Evolutionary conservation across 1,140 invertebrate genomes (phyloP).

Genomic region (Cyclargus thomasi): DNA sequence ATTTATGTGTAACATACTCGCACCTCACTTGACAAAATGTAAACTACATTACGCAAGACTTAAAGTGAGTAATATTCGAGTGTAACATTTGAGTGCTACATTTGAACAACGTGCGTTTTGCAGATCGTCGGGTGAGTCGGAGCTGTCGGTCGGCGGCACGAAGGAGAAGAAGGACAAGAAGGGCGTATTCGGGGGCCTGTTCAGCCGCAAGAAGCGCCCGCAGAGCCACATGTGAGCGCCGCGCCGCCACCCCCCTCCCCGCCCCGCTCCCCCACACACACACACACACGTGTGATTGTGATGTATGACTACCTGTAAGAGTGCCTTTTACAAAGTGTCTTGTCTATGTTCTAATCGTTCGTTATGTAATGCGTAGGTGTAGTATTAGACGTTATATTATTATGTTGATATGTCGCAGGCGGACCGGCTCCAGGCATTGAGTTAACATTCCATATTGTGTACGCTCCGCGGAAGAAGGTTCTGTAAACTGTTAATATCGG

Average conservation of each 20-base stretch:
- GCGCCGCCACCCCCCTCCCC: neutral
- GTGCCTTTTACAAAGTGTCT: neutral
- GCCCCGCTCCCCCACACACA: no score
- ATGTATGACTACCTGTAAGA: neutral
- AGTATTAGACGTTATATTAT: neutral
- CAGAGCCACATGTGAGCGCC: slow-evolving; percentile 62
- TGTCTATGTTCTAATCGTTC: neutral
- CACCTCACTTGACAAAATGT: no score
- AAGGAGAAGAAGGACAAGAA: slow-evolving; percentile 72
- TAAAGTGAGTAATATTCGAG: no score
- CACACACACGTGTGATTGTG: neutral
- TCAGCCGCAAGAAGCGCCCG: slow-evolving; percentile 67
- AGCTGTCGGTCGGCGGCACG: slow-evolving; percentile 58
- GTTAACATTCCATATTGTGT: no score
- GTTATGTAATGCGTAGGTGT: neutral
- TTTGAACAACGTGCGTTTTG: neutral
- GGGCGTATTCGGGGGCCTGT: slow-evolving; percentile 65
- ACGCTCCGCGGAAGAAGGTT: no score
- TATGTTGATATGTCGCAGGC: neutral
- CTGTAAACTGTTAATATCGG: no score
- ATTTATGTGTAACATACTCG: no score
- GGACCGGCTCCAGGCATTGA: no score
- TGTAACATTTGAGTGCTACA: no score
- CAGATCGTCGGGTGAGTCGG: slow-evolving; percentile 64
- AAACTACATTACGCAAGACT: no score